Percentiles rank a stretch among this genome's conserved stretches.
These are phyloP conservation scores for Dryobates pubescens DNA, from an alignment of 2,797 vertebrate genomes.

Conservation along the genomic window DNA sequence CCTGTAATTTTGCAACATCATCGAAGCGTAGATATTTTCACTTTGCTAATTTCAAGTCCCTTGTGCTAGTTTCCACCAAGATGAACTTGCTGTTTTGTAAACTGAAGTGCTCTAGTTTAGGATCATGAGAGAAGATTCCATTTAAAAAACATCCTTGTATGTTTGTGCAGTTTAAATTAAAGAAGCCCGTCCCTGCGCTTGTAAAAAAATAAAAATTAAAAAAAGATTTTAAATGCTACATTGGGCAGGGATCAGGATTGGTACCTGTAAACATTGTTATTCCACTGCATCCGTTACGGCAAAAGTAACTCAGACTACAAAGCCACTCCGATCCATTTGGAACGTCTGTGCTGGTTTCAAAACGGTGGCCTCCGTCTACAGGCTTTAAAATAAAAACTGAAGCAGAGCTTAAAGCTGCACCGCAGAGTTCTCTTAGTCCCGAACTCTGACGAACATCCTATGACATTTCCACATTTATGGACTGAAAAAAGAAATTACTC, in stretches of 20 bases:
- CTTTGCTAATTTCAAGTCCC: conserved; percentile 66
- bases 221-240: conserved; percentile 81
- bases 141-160: conserved; percentile 78
- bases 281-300: conserved; percentile 85
- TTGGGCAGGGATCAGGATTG: conserved; percentile 81
- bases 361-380: conserved; percentile 79
- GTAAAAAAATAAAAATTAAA: neutral
- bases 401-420: conserved; percentile 88
- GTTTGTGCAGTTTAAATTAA: conserved; percentile 84
- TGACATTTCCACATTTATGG: conserved; percentile 87
- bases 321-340: conserved; percentile 84
- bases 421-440: conserved; percentile 87
- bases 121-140: conserved; percentile 79
- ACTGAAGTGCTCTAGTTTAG: conserved; percentile 84
- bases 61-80: conserved; percentile 78
- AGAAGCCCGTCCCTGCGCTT: conserved; percentile 80
- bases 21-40: conserved; percentile 63
- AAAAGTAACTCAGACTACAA: conserved; percentile 81
- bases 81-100: conserved; percentile 77
- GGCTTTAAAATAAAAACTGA: conserved; percentile 70
- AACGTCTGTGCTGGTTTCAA: conserved; percentile 85
- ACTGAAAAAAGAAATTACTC: conserved; percentile 94
- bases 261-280: conserved; percentile 91
- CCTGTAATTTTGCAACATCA: conserved; percentile 68
- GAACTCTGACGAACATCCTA: conserved; percentile 82